phyloP scores from a whole-genome alignment of 2,888 invertebrate genomes.

The Rotaria socialis region DNA sequence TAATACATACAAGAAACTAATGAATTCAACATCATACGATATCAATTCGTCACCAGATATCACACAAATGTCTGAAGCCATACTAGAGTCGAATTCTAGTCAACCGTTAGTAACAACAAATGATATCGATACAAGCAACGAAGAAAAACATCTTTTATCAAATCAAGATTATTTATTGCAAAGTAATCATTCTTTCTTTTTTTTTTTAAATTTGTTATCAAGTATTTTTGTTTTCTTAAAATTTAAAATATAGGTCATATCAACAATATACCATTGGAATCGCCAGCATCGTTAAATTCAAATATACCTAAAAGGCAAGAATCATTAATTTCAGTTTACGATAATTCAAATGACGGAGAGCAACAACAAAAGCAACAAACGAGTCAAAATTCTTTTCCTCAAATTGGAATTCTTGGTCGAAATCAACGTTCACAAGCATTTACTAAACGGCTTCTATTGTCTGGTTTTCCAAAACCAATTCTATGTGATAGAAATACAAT shows the following conservation, averaged over 20 bases:
- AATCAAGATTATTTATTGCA: neutral
- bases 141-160: neutral
- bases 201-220: neutral
- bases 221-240: neutral
- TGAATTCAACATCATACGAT: neutral
- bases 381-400: neutral
- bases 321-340: slow-evolving; percentile 21
- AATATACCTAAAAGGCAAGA: neutral
- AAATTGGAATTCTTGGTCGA: neutral
- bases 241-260: neutral
- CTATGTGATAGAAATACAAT: neutral
- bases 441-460: neutral
- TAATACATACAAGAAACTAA: neutral
- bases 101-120: neutral
- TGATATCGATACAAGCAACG: neutral
- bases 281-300: no score
- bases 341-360: slow-evolving; percentile 27
- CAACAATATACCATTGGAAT: neutral
- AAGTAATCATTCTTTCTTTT: neutral
- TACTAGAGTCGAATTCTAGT: neutral
- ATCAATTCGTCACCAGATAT: neutral
- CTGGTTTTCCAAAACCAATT: slow-evolving; percentile 20
- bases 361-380: neutral
- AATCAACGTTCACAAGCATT: slow-evolving; percentile 11
- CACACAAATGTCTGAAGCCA: neutral